Evolutionary conservation across 1,140 invertebrate species (phyloP).

Genomic region (Diorhabda sublineata): DNA sequence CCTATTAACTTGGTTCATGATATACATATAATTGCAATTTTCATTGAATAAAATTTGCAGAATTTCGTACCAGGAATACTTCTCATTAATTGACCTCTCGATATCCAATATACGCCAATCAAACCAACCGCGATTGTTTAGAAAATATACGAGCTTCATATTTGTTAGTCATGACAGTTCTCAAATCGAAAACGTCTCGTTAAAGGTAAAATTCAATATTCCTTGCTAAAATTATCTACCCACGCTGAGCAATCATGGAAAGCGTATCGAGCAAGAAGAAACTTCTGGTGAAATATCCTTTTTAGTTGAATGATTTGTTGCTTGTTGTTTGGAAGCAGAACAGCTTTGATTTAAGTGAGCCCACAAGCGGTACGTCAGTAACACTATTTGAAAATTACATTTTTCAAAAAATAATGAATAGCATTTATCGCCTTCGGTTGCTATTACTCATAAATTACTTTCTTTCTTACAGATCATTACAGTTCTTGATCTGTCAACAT

Average conservation of each 20-base stretch:
- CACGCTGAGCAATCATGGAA: neutral
- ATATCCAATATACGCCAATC: too few relatives aligned
- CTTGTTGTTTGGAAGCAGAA: neutral
- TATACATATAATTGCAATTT: slow-evolving; percentile 7
- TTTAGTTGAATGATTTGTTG: neutral
- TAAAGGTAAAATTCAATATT: slow-evolving; percentile 2
- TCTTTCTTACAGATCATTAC: too few relatives aligned
- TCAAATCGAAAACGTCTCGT: neutral
- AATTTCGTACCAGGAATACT: too few relatives aligned
- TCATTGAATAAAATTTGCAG: neutral
- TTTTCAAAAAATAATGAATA: neutral
- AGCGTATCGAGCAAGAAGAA: neutral
- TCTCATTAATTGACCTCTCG: too few relatives aligned
- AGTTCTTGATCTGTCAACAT: too few relatives aligned
- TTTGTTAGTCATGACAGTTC: neutral
- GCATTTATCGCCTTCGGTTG: neutral
- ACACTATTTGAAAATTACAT: neutral
- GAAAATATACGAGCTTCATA: neutral
- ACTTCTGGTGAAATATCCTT: slow-evolving; percentile 2
- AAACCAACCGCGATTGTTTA: too few relatives aligned
- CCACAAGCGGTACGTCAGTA: neutral
- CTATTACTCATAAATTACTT: too few relatives aligned
- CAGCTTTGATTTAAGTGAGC: neutral
- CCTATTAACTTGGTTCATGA: neutral
- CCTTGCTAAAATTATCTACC: neutral